A percentile compares a stretch with the other conserved stretches of the same genome.
phyloP scores from a whole-genome alignment of 2,888 invertebrate genomes.

The Atethmia centrago region DNA sequence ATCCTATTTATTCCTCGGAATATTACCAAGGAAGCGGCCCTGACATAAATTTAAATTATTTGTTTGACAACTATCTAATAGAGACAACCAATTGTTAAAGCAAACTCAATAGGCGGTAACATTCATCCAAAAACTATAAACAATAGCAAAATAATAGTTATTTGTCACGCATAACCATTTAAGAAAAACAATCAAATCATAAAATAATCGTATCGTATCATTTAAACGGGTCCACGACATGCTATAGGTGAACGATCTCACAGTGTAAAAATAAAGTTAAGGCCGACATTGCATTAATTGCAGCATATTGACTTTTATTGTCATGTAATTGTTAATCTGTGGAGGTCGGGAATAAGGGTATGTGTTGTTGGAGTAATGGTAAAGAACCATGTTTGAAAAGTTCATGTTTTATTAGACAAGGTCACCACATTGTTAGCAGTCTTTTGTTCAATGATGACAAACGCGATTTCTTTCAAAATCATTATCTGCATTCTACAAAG shows the following conservation, averaged over 20 bases:
- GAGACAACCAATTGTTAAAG: constrained; percentile 3
- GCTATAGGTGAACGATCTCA: constrained; percentile 76
- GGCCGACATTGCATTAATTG: constrained; percentile 74
- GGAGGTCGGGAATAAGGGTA: constrained; percentile 33
- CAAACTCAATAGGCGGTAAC: constrained; percentile 16
- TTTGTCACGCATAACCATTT: constrained; percentile 54
- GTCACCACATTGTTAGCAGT: not conserved
- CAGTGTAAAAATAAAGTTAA: constrained; percentile 80
- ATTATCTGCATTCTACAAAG: not conserved
- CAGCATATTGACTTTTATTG: constrained; percentile 49
- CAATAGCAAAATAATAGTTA: constrained; percentile 55
- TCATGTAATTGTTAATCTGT: constrained; percentile 47
- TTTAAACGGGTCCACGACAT: constrained; percentile 54
- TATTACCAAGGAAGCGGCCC: not conserved
- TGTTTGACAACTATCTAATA: not conserved
- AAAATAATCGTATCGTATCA: constrained; percentile 60
- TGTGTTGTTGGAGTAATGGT: constrained; percentile 9
- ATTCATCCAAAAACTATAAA: constrained; percentile 43
- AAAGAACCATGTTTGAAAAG: constrained; percentile 19
- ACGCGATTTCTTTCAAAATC: not conserved
- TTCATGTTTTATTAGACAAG: constrained; percentile 31
- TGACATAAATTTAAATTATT: constrained; percentile 23
- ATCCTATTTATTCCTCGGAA: not conserved
- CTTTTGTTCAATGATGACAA: not conserved
- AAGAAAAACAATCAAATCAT: constrained; percentile 54